Evolutionary conservation across 2,113 vertebrate species (phyloP).

Genomic region (Syngnathus scovelli): DNA sequence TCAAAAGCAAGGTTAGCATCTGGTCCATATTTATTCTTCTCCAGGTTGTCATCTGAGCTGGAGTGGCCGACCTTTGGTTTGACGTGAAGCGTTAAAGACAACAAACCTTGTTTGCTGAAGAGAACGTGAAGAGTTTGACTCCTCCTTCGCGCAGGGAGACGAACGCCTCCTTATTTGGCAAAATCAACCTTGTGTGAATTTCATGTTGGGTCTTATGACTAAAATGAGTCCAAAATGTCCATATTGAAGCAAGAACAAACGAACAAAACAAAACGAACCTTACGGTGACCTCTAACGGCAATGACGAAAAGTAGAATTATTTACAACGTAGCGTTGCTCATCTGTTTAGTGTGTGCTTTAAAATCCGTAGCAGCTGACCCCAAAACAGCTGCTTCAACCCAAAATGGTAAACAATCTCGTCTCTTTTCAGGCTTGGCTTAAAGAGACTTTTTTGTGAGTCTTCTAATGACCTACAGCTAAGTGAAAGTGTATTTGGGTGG

Average conservation of each 20-base stretch:
- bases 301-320: conserved; percentile 15
- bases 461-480: not conserved
- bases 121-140: conserved; percentile 2
- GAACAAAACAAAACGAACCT: too few relatives aligned
- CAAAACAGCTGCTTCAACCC: too few relatives aligned
- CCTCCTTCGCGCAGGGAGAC: conserved; percentile 34
- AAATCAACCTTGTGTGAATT: conserved; percentile 48
- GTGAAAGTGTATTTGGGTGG: not conserved
- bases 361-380: not conserved
- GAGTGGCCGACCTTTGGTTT: not conserved
- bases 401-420: too few relatives aligned
- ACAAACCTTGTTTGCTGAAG: not conserved
- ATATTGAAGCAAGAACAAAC: conserved; percentile 43
- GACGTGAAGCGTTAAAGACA: not conserved
- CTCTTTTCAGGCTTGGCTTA: not conserved
- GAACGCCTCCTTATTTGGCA: conserved; percentile 70
- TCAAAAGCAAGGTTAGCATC: conserved; percentile 10
- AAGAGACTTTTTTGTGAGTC: not conserved
- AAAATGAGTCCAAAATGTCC: too few relatives aligned
- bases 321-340: too few relatives aligned
- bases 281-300: conserved; percentile 20
- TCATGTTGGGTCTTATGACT: not conserved
- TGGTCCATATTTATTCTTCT: conserved; percentile 15
- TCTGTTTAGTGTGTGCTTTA: not conserved
- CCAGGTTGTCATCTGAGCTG: conserved; percentile 12